Base-by-base conservation (phyloP, 2,797 vertebrate genomes). In the Trematomus bernacchii region DNA sequence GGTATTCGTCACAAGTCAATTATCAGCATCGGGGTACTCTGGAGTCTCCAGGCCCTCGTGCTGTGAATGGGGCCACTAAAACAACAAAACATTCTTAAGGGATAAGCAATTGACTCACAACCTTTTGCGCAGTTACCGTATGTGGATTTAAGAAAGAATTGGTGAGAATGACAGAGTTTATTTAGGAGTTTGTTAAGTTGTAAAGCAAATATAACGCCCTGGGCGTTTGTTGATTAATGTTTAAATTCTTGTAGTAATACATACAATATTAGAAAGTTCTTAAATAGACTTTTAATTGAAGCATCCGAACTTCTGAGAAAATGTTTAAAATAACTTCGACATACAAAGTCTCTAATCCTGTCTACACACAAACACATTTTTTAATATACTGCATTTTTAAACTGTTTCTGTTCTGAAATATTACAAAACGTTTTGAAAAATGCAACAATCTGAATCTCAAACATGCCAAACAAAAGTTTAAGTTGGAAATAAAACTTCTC, bases 1-100 rank as follows among this genome's bases (percentile, higher is more conserved):
- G 89, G 92, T 85, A 95, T 95, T 93, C 80, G 81, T 82, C 85
- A 87, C 90, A 86, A 95, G 94, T 94, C 92, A 94, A 94, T 94
- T 93, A 93, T 92, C 88, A 62, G 82, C 88, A 59, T 82, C 71
- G 13, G 79, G 80, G 87, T 93, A 76, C 85, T 89, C 80, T 79
- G 88, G 60, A 78, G 83, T 84, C 85, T 9, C 65, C 30, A 55
- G 83, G 85, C 76, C 86, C 83, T 86, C 72, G 76, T 76, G 90
- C 84, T 80, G 79, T 89, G 85, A 90, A 85, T 79, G 85, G 83
- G 68, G 69, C 74, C 76, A 57, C 83, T 80, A 78, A 88, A 84
- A 88, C 73, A 86, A 90, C 90, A 88, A 84, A 85, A 86, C 87
- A 87, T 75, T 87, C 87, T 87, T 85, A 85, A 7, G 66, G 78